Base-by-base conservation (phyloP, 2,113 vertebrate species). In the Xenopus tropicalis region DNA sequence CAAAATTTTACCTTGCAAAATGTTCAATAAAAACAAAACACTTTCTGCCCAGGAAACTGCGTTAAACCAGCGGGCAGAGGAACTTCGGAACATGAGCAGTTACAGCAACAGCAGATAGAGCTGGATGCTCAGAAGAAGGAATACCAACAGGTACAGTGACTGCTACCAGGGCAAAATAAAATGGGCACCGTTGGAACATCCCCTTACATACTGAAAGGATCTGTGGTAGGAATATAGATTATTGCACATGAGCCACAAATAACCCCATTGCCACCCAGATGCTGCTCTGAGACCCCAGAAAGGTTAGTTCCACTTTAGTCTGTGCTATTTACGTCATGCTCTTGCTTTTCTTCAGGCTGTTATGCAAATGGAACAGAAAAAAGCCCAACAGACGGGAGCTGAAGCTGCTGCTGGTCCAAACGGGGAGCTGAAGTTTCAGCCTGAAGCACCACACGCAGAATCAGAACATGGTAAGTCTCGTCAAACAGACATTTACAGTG, bases 81-180 rank as follows among this genome's bases (percentile, higher is more conserved):
- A 86, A 14, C 90, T 97, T 43, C 89, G 70, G 93, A 96, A 81
- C 93, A 94, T 14, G 92, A 96, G 70, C 85, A 93, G 22, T 89
- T 97, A 20, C 90, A 82, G 42, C 91, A 94, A 78, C 78, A 92
- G 54, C 92, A 94, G 77, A 93, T 90, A 79, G 93, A 92, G n/a
- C 85, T 96, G 65, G 91, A 96, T 80, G 94, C 90, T 6, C 93
- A 96, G 84, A 93, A 91, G 85, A 91, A 82, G 51, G 95, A 97
- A 77, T 93, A 95, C 77, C 93, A 96, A 70, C 94, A 96, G 94
- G 95, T 97, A 81, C 58, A 48, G 37, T 29, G 17, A 37, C 29
- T 9, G 10, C 29, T 37, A 37, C 29, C 10, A 8, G 6, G 29
- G 29, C 29, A 37, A 37, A 37, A 37, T 4, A 37, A 37, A 37